Conservation (phyloP, 2,888 invertebrate genomes). For the Pollenia griseotomentosa region DNA sequence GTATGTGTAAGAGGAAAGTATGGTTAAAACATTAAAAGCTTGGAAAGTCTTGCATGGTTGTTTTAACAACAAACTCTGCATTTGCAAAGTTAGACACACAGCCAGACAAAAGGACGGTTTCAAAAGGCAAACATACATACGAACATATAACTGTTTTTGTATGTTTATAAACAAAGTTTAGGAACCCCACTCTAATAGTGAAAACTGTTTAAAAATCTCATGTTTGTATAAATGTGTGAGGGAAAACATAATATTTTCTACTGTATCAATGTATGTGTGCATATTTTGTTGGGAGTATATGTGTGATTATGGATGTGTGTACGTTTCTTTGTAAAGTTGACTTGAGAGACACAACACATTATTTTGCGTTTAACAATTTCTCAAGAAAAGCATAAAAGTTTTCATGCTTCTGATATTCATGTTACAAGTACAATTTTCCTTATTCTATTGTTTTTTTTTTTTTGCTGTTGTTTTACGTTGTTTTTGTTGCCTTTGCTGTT, state of each 20-base stretch:
- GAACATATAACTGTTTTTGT: not conserved
- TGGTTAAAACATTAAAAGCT: constrained; percentile 4
- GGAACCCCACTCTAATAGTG: constrained; percentile 29
- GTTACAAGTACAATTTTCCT: constrained; percentile 51
- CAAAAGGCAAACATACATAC: not conserved
- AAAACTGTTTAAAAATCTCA: constrained; percentile 20
- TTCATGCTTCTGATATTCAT: constrained; percentile 68
- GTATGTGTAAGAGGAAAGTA: not conserved
- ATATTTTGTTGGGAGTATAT: constrained; percentile 8
- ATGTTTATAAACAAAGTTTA: not conserved
- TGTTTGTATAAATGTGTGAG: constrained; percentile 19
- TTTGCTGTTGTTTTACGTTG: constrained; percentile 65
- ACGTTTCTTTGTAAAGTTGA: constrained; percentile 38
- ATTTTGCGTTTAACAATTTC: constrained; percentile 75
- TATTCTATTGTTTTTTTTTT: constrained; percentile 50
- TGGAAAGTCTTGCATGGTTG: constrained; percentile 33
- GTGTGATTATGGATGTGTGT: constrained; percentile 2
- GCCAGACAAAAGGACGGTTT: constrained; percentile 16
- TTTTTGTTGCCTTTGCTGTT: constrained; percentile 58
- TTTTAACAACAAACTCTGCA: constrained; percentile 16
- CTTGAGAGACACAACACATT: constrained; percentile 71
- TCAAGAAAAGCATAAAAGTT: constrained; percentile 70
- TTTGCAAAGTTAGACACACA: constrained; percentile 15
- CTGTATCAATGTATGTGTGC: constrained; percentile 4
- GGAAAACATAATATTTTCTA: constrained; percentile 65